Base-by-base conservation (phyloP, 2,797 vertebrate genomes). In the Fistularia tabacaria region DNA sequence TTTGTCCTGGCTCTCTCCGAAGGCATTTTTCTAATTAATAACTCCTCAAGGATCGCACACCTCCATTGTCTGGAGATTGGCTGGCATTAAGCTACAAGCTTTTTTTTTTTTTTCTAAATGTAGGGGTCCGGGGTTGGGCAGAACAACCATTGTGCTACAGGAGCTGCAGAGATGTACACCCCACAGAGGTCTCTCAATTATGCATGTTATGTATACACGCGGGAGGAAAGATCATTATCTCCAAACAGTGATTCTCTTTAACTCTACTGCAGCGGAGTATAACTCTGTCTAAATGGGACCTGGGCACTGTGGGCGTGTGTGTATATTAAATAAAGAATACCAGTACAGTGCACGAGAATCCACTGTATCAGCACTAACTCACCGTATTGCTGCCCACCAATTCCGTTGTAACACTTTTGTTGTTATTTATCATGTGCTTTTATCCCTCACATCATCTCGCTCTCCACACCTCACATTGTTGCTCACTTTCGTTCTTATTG, bases 151-250 rank as follows among this genome's bases (percentile, higher is more conserved):
- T 37, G 55, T 52, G 70, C 66, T 54, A 39, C 60, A 55, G 53
- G 65, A 71, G 60, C 65, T 67, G 62, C 62, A 71, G 65, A 69
- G 76, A 79, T 71, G 65, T 74, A 62, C 54, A 63, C 41, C 43
- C 65, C 62, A 74, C 75, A 71, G 66, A 71, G 73, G 53, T 69
- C 69, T 80, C 76, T 85, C 63, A 79, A 79, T 83, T 81, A 82
- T 84, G 73, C 70, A 82, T 88, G 66, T 60, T 71, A 58, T 79
- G 68, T 80, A 74, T 78, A 80, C 71, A 73, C 66, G 62, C 14
- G 49, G 56, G 67, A 69, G 57, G 61, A 64, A 64, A 58, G 48
- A 82, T 64, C 73, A 69, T 69, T 69, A 66, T 73, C 69, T 71
- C 57, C 8, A 64, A 57, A 66, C 56, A 60, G 46, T 54, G 13